These are phyloP conservation scores for Leptothorax acervorum DNA, from an alignment of 2,888 invertebrate genomes.

Conservation along the genomic window DNA sequence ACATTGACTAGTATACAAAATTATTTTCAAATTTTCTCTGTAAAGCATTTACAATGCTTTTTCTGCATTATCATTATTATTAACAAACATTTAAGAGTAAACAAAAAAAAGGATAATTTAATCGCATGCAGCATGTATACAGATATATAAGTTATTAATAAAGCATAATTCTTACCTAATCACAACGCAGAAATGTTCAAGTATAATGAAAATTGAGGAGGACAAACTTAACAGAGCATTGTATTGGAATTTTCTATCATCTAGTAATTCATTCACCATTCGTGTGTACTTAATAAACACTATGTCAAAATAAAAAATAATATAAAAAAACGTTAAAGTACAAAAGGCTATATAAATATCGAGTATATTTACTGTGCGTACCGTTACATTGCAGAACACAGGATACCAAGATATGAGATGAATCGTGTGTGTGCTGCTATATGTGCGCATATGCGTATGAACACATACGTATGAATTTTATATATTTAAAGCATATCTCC, in stretches of 20 bases:
- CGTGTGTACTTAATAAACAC: not conserved
- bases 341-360: slow-evolving; percentile 11
- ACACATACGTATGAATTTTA: slow-evolving; percentile 37
- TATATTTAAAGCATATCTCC: slow-evolving; percentile 32
- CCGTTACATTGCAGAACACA: slow-evolving; percentile 17
- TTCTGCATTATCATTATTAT: not conserved
- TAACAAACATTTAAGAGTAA: slow-evolving; percentile 39
- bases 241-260: slow-evolving; percentile 2
- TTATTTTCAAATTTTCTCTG: slow-evolving; percentile 14
- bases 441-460: slow-evolving; percentile 25
- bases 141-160: slow-evolving; percentile 36
- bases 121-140: not conserved
- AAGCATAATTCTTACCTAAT: slow-evolving; percentile 50
- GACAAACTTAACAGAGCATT: slow-evolving; percentile 37
- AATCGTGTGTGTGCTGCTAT: slow-evolving; percentile 13
- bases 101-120: not conserved
- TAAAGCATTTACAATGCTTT: not conserved
- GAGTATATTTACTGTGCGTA: slow-evolving; percentile 33
- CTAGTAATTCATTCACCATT: slow-evolving; percentile 19
- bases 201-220: slow-evolving; percentile 19
- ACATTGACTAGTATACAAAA: slow-evolving; percentile 3
- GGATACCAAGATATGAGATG: slow-evolving; percentile 26
- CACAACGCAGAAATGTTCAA: slow-evolving; percentile 47
- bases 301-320: slow-evolving; percentile 27
- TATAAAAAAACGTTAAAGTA: slow-evolving; percentile 31